phyloP scores from a whole-genome alignment of 2,797 vertebrate species.

The Chelidonichthys spinosus region DNA sequence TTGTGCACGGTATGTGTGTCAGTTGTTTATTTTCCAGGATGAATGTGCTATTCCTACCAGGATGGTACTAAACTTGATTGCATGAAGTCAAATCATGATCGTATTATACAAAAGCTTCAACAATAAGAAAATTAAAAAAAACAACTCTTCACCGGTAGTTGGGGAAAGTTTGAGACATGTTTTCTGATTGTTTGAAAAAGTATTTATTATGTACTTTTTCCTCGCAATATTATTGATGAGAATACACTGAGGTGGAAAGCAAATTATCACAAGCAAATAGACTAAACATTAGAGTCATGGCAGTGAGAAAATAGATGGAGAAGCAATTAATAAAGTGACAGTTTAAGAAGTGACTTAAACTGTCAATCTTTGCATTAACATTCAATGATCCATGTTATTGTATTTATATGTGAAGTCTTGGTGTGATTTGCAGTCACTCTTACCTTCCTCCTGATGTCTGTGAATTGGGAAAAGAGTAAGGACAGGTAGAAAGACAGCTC shows the following conservation, averaged over 20 bases:
- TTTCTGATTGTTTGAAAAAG: slow-evolving; percentile 23
- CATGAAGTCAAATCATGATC: neutral
- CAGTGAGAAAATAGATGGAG: slow-evolving; percentile 21
- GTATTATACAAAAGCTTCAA: neutral
- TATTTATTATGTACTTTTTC: slow-evolving; percentile 26
- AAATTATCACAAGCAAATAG: slow-evolving; percentile 20
- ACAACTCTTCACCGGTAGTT: neutral
- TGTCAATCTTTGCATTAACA: neutral
- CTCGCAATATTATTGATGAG: slow-evolving; percentile 31
- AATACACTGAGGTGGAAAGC: slow-evolving; percentile 28
- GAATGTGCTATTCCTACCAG: neutral
- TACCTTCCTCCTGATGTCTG: slow-evolving; percentile 99
- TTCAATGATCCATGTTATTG: neutral
- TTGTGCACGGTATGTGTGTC: neutral
- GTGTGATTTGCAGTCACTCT: slow-evolving; percentile 53
- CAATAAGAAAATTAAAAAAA: neutral
- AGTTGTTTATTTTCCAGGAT: slow-evolving; percentile 7
- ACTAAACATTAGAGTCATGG: slow-evolving; percentile 8
- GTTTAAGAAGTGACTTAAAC: neutral
- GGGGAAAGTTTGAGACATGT: neutral
- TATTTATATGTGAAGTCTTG: slow-evolving; percentile 18
- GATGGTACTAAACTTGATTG: neutral
- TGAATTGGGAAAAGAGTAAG: slow-evolving; percentile 97
- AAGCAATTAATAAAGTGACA: no score
- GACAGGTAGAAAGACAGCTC: slow-evolving; percentile 98